phyloP scores from a whole-genome alignment of 2,888 invertebrate species.

The Empis livida region DNA sequence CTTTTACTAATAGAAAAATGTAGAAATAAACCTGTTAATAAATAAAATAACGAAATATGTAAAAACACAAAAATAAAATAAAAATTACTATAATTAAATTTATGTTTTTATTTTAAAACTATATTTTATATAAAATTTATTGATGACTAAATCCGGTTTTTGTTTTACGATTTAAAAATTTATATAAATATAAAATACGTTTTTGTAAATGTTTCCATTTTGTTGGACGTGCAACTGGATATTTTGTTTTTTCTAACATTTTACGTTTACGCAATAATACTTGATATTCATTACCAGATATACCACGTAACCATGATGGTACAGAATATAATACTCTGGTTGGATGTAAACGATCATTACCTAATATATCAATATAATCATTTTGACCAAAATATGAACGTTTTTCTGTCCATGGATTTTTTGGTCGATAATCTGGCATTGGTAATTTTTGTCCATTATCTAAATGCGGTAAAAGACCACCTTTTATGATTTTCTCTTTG shows the following conservation, averaged over 20 bases:
- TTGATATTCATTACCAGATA: slow-evolving; percentile 74
- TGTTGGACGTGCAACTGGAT: slow-evolving; percentile 53
- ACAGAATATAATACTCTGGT: slow-evolving; percentile 71
- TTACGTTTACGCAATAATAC: slow-evolving; percentile 54
- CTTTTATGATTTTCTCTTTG: slow-evolving; percentile 47
- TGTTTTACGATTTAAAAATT: slow-evolving; percentile 67
- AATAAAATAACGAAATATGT: background rate
- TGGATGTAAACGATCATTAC: slow-evolving; percentile 70
- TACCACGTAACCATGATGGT: slow-evolving; percentile 82
- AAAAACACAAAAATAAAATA: background rate
- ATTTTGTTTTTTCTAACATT: slow-evolving; percentile 44
- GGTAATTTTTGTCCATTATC: slow-evolving; percentile 41
- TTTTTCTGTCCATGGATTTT: slow-evolving; percentile 60
- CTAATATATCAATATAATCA: slow-evolving; percentile 93
- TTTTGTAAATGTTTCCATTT: slow-evolving; percentile 67
- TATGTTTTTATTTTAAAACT: background rate
- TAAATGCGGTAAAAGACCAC: slow-evolving; percentile 57
- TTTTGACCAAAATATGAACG: slow-evolving; percentile 86
- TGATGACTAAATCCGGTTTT: slow-evolving; percentile 45
- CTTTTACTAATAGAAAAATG: no score
- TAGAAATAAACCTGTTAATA: no score
- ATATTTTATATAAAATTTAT: slow-evolving; percentile 12
- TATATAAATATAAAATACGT: slow-evolving; percentile 60
- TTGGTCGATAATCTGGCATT: slow-evolving; percentile 58
- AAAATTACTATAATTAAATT: background rate